These are phyloP conservation scores for Scolopax mira DNA, from an alignment of 2,113 vertebrate species.

Conservation along the genomic window DNA sequence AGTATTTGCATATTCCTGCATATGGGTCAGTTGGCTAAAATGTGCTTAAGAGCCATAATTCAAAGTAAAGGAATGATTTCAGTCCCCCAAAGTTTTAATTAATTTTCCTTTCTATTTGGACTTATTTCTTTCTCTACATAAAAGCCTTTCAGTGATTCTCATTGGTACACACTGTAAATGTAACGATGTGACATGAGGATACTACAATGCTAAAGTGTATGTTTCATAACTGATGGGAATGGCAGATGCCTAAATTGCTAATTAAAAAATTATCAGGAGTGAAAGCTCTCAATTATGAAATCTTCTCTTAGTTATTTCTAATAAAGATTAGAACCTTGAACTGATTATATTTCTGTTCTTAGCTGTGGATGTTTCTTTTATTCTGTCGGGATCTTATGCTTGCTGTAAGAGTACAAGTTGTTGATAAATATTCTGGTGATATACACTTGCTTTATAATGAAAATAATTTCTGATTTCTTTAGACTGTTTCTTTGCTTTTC, in stretches of 20 bases:
- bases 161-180: neutral
- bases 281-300: slow-evolving; percentile 21
- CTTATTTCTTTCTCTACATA: neutral
- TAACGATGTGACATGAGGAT: neutral
- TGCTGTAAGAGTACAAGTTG: neutral
- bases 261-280: slow-evolving; percentile 2
- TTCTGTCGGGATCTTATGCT: neutral
- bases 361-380: neutral
- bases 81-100: neutral
- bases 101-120: neutral
- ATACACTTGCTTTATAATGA: neutral
- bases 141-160: neutral
- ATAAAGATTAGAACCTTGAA: neutral
- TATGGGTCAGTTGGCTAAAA: neutral
- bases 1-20: neutral
- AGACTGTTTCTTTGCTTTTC: neutral
- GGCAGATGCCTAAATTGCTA: neutral
- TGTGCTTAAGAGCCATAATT: neutral
- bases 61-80: neutral
- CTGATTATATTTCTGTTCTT: neutral
- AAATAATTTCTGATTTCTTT: neutral
- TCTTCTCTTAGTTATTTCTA: slow-evolving; percentile 27
- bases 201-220: neutral
- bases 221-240: neutral
- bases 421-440: neutral